Evolutionary conservation across 1,140 invertebrate species (phyloP), one percentile per base, ranked within the genome.

Genomic region (Watersipora subatra): DNA sequence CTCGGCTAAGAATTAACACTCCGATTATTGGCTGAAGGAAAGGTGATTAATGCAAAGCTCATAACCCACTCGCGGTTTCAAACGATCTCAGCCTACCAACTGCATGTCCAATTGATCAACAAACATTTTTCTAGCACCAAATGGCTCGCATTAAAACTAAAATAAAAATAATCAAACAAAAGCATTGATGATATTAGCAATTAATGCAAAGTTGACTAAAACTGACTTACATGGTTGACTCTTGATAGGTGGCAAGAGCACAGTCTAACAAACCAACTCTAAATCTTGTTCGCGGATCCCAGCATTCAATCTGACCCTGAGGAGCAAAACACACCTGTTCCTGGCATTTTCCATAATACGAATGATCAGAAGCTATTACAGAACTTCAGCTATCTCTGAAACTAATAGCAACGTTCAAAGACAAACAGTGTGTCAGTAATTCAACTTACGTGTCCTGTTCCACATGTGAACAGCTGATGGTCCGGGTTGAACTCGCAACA

Each of bases 271-370:
- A 84, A 28, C 87, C 89, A 68, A 89, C 89, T 76, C 86, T 84
- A 26, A 83, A 85, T 70, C 87, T 86, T 1, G 83, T 83, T 66
- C 78, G 62, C 30, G 92, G 90, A 83, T 99, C 96, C 92, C 92
- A 99, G 1, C 92, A 93, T 81, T 98, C 93, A 2, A 99, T 85
- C 74, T 86, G 87, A 0, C 95, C 95, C 74, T 79, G 28, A 34
- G 70, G 69, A 67, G 34, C 7, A 46, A n/a, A 12, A 46, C 7
- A 12, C n/a, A 46, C 34, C 7, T n/a, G 34, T n/a, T n/a, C 7
- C n/a, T 46, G n/a, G 34, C 7, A 46, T 12, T 7, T 46, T 46
- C 7, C 7, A 7, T 46, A 7, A 12, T 46, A 46, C n/a, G 7
- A 46, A n/a, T 46, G 34, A 46, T 46, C 7, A n/a, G n/a, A n/a